Evolutionary conservation across 2,113 vertebrate species (phyloP), one percentile per base, ranked within the genome.

Genomic region (Columba livia): DNA sequence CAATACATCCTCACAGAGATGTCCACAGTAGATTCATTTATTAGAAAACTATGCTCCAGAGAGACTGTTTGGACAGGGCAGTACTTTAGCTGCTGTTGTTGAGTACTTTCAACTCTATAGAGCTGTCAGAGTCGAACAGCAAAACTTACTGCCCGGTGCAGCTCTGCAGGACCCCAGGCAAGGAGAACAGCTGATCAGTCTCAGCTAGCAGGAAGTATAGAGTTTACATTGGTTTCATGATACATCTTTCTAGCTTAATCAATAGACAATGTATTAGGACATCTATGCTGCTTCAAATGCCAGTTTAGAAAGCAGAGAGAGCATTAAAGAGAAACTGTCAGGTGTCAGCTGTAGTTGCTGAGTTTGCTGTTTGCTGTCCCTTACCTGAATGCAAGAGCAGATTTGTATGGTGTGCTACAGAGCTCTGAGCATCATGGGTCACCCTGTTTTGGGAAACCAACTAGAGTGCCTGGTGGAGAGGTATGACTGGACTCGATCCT

Each of bases 331-430:
- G 61, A 51, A 85, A 12, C 10, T 44, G 34, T 31, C 0, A 78
- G 18, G 0, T 66, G 21, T 23, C 5, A 4, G 25, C 11, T n/a
- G 44, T 19, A 5, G 9, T 5, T 77, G 21, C 6, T 3, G 9
- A 50, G 15, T 34, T 92, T 77, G 61, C 21, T 79, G 13, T 40
- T 71, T 82, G 1, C 36, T n/a, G 18, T 29, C 19, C 16, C 9
- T 85, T 57, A 15, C 9, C 3, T 0, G 5, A 60, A 64, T 9
- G 26, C 66, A 77, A 71, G 7, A 85, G 10, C 11, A 47, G 26
- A 40, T 60, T 48, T 36, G 2, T 28, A 7, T 1, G 16, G 24
- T 18, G 8, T n/a, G 15, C 8, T 57, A 5, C 12, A 21, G 31
- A 72, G 13, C 34, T 51, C 2, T 1, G 31, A 56, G 24, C 17